Conservation (phyloP, 2,888 invertebrate genomes). For the Drosophila vallismaia region DNA sequence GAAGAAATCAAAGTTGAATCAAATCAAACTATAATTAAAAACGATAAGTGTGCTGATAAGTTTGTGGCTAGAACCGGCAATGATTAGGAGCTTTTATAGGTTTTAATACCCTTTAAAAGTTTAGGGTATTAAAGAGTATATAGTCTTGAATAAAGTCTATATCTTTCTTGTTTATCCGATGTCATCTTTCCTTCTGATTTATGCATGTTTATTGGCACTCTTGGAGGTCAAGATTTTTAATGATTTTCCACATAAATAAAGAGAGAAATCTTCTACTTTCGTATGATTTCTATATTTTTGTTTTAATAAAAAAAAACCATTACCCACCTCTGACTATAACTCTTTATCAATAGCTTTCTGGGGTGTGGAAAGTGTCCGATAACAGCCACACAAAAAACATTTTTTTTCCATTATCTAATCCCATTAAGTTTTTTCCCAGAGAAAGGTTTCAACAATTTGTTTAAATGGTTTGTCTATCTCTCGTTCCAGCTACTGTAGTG, state of each 20-base stretch:
- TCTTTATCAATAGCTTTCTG: conserved; percentile 1
- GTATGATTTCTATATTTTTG: too few relatives aligned
- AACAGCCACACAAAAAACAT: conserved; percentile 31
- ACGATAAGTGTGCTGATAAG: background rate
- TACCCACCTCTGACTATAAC: background rate
- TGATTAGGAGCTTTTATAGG: background rate
- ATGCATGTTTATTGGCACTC: conserved; percentile 7
- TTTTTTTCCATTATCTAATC: conserved; percentile 21
- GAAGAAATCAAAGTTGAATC: background rate
- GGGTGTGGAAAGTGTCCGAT: conserved; percentile 24
- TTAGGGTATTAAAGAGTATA: too few relatives aligned
- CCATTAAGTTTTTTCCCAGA: background rate
- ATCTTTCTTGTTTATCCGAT: background rate
- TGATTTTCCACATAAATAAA: background rate
- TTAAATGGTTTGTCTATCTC: background rate
- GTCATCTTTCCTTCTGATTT: conserved; percentile 49
- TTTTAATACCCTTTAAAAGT: too few relatives aligned
- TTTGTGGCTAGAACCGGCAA: too few relatives aligned
- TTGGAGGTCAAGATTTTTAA: conserved; percentile 5
- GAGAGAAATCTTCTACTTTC: too few relatives aligned
- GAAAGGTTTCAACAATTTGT: conserved; percentile 1
- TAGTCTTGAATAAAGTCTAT: too few relatives aligned
- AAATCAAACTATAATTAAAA: background rate
- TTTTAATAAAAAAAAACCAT: background rate
- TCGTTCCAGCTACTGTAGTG: conserved; percentile 18